Percentiles rank a stretch among this genome's conserved stretches.
phyloP scores from a whole-genome alignment of 2,888 invertebrate genomes.

The Arge pagana region DNA sequence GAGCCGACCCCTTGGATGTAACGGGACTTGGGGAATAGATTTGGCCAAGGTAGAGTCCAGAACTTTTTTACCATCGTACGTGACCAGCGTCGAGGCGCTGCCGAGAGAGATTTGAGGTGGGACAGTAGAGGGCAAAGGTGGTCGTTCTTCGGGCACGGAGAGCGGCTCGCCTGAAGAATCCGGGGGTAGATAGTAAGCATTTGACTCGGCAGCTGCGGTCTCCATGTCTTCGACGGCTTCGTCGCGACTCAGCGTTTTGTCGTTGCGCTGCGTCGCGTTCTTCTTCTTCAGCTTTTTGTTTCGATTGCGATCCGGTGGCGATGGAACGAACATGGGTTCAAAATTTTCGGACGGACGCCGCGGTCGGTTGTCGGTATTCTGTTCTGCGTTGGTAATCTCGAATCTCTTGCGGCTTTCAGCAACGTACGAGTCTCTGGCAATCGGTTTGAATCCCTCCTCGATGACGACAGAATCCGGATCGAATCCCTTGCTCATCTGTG shows the following conservation, averaged over 20 bases:
- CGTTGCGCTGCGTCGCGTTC: slow-evolving; percentile 16
- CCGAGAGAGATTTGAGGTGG: slow-evolving; percentile 52
- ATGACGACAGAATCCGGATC: slow-evolving; percentile 80
- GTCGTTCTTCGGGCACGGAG: slow-evolving; percentile 27
- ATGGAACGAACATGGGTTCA: slow-evolving; percentile 82
- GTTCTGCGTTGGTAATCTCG: slow-evolving; percentile 49
- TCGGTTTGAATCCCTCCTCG: slow-evolving; percentile 84
- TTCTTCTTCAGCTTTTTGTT: slow-evolving; percentile 46
- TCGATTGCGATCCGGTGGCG: slow-evolving; percentile 67
- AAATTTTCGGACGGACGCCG: slow-evolving; percentile 66
- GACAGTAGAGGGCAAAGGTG: neutral
- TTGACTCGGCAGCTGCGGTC: slow-evolving; percentile 73
- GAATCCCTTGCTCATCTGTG: slow-evolving; percentile 71
- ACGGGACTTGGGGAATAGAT: slow-evolving; percentile 54
- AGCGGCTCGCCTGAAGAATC: slow-evolving; percentile 50
- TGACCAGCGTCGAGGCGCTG: slow-evolving; percentile 71
- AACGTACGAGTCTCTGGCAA: slow-evolving; percentile 62
- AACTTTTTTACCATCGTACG: slow-evolving; percentile 77
- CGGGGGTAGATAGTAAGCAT: slow-evolving; percentile 77
- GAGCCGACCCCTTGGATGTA: slow-evolving; percentile 49
- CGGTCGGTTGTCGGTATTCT: slow-evolving; percentile 52
- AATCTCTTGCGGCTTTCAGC: slow-evolving; percentile 37
- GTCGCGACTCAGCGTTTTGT: too few species aligned
- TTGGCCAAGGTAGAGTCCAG: slow-evolving; percentile 68
- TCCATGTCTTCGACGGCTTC: slow-evolving; percentile 64